Conservation (phyloP, 2,113 vertebrate genomes). For the Macaca mulatta region DNA sequence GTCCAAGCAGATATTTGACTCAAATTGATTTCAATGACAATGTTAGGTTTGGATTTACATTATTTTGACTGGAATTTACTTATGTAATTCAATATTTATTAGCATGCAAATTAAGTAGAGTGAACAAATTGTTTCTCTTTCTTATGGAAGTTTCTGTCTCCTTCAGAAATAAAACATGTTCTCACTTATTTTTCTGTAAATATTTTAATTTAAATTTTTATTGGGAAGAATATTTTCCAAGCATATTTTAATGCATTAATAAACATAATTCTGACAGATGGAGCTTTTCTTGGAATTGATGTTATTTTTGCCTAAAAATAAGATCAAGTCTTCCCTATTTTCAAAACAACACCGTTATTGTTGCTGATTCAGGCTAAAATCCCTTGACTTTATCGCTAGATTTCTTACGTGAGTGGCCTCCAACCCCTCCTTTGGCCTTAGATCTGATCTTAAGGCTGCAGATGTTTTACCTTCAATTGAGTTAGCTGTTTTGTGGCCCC, state of each 20-base stretch:
- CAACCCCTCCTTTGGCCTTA: not conserved
- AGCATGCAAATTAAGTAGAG: slow-evolving; percentile 5
- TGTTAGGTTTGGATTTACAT: slow-evolving; percentile 52
- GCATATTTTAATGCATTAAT: slow-evolving; percentile 70
- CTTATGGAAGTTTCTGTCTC: slow-evolving; percentile 17
- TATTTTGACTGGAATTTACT: slow-evolving; percentile 61
- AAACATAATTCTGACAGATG: slow-evolving; percentile 61
- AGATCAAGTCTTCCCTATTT: slow-evolving; percentile 33
- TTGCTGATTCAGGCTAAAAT: not conserved
- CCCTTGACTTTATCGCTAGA: not conserved
- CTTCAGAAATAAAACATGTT: not conserved
- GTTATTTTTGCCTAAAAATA: slow-evolving; percentile 66
- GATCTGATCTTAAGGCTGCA: not conserved
- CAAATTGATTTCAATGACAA: slow-evolving; percentile 68
- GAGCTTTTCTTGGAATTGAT: slow-evolving; percentile 51
- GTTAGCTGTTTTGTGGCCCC: not conserved
- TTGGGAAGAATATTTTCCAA: slow-evolving; percentile 64
- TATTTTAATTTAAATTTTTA: slow-evolving; percentile 64
- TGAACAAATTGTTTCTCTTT: slow-evolving; percentile 48
- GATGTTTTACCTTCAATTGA: not conserved
- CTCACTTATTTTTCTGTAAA: slow-evolving; percentile 19
- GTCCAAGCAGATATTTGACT: slow-evolving; percentile 67
- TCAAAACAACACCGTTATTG: not conserved
- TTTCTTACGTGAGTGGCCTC: not conserved
- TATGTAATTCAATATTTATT: slow-evolving; percentile 64